Conservation (phyloP, 2,113 vertebrate genomes). For the Aviceda subcristata region DNA sequence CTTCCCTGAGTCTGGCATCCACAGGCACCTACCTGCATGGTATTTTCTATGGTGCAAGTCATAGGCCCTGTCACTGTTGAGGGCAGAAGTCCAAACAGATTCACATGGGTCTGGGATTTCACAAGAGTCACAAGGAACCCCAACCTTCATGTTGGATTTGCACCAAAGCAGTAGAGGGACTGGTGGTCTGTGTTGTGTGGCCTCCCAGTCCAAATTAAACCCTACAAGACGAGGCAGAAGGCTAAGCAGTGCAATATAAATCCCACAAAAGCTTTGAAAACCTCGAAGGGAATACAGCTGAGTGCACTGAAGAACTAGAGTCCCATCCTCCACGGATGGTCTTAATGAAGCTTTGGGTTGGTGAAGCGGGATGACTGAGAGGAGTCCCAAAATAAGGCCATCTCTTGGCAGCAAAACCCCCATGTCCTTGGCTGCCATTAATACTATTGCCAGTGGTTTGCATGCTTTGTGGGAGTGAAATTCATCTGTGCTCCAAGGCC, state of each 20-base stretch:
- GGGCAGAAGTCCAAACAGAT: neutral
- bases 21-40: neutral
- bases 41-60: neutral
- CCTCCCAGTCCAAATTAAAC: neutral
- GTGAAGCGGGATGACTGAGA: neutral
- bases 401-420: neutral
- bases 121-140: neutral
- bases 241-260: neutral
- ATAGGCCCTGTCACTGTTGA: rapidly evolving
- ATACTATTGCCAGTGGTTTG: neutral
- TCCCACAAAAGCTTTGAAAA: neutral
- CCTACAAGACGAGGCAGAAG: neutral
- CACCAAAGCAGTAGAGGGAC: neutral
- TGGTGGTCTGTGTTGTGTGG: neutral
- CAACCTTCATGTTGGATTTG: neutral
- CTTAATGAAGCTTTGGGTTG: neutral
- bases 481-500: neutral
- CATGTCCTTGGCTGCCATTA: neutral
- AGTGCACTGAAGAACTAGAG: neutral
- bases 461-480: neutral
- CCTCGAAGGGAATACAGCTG: rapidly evolving
- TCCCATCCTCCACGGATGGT: neutral
- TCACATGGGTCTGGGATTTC: neutral
- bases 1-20: neutral
- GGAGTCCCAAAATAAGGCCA: neutral